Conservation (phyloP, 2,797 vertebrate genomes). For the Sphaeramia orbicularis region DNA sequence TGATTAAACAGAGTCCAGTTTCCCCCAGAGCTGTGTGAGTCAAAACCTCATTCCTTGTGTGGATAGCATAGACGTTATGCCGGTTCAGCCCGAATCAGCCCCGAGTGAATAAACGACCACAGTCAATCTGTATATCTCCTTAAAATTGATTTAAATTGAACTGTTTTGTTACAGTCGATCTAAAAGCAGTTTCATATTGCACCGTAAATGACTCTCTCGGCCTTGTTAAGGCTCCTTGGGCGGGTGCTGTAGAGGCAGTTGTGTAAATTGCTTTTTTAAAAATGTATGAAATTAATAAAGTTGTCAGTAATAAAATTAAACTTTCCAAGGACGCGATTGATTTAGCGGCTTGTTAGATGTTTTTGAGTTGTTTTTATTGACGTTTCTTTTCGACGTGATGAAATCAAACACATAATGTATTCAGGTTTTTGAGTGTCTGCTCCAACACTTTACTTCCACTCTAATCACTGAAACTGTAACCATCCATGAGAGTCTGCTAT, state of each 20-base stretch:
- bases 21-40: constrained; percentile 35
- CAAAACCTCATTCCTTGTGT: constrained; percentile 43
- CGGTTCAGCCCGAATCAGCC: constrained; percentile 42
- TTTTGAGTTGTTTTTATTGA: constrained; percentile 4
- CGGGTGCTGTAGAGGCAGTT: neutral
- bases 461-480: too few species aligned
- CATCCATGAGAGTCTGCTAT: too few species aligned
- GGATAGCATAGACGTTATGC: constrained; percentile 40
- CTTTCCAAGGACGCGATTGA: neutral
- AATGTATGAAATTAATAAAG: neutral
- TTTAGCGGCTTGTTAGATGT: neutral
- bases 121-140: constrained; percentile 23
- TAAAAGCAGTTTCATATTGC: constrained; percentile 11
- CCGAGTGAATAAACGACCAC: constrained; percentile 23
- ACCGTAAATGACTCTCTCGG: constrained; percentile 13
- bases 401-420: too few species aligned
- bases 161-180: constrained; percentile 11
- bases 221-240: neutral
- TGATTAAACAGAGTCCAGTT: constrained; percentile 63
- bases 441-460: too few species aligned
- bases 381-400: too few species aligned
- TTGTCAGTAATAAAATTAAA: constrained; percentile 2
- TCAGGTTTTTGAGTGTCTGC: too few species aligned
- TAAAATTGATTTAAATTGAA: constrained; percentile 15
- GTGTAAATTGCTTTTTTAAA: neutral